These are phyloP conservation scores for Nomia melanderi DNA, from an alignment of 1,140 invertebrate genomes.

Conservation along the genomic window DNA sequence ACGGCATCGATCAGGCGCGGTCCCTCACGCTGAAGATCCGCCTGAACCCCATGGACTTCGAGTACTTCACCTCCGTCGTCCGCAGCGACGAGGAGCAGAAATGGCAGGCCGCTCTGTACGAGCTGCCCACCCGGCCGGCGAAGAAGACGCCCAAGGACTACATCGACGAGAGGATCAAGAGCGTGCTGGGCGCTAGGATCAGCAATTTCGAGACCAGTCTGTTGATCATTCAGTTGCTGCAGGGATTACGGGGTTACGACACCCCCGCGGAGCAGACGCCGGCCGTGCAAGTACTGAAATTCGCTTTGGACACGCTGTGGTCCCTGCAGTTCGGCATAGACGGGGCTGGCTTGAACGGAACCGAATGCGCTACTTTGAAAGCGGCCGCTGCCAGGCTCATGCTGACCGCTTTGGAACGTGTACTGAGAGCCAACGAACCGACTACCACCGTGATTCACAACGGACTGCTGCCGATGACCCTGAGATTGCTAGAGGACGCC, in stretches of 20 bases:
- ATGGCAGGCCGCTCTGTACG: slow-evolving; percentile 61
- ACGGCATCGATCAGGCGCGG: slow-evolving; percentile 80
- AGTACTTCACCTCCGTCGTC: slow-evolving; percentile 84
- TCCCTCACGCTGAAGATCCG: slow-evolving; percentile 82
- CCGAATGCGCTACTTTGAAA: slow-evolving; percentile 80
- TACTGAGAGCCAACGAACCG: slow-evolving; percentile 82
- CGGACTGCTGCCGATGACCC: slow-evolving; percentile 83
- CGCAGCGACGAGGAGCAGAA: slow-evolving; percentile 82
- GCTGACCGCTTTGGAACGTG: slow-evolving; percentile 82
- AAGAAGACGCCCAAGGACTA: slow-evolving; percentile 81
- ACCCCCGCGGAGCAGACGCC: slow-evolving; percentile 82
- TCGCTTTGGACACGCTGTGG: slow-evolving; percentile 83
- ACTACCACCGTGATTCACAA: slow-evolving; percentile 84
- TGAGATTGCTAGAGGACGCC: slow-evolving; percentile 83
- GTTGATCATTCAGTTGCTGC: slow-evolving; percentile 83
- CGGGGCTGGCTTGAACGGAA: slow-evolving; percentile 59
- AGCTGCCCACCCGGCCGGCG: slow-evolving; percentile 63
- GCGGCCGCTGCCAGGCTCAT: slow-evolving; percentile 83
- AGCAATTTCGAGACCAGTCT: slow-evolving; percentile 82
- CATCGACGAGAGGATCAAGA: slow-evolving; percentile 81
- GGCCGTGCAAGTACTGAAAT: slow-evolving; percentile 83
- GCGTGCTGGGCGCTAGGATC: slow-evolving; percentile 81
- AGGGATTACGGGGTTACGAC: slow-evolving; percentile 82
- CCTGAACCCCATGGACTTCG: slow-evolving; percentile 84
- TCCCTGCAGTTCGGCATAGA: slow-evolving; percentile 83